A percentile compares a stretch with the other conserved stretches of the same genome.
Evolutionary conservation across 1,140 invertebrate species (phyloP).

Genomic region (Drosophila arawakana): DNA sequence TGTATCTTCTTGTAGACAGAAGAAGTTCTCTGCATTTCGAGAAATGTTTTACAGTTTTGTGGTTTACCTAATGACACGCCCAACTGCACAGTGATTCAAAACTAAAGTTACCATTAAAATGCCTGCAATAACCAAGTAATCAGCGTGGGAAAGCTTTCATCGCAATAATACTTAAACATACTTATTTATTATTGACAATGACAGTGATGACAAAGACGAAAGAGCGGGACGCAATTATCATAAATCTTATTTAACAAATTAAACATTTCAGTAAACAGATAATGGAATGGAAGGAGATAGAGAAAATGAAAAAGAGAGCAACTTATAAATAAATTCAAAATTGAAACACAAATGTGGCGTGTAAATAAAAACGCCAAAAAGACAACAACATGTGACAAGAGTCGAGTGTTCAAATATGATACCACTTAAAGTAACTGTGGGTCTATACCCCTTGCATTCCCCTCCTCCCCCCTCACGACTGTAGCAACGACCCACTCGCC

Average conservation of each 20-base stretch:
- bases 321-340: slow-evolving; percentile 40
- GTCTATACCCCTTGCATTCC: too few relatives aligned
- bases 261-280: slow-evolving; percentile 39
- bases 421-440: slow-evolving; percentile 42
- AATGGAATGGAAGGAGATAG: slow-evolving; percentile 13
- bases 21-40: slow-evolving; percentile 10
- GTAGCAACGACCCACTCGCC: slow-evolving; percentile 26
- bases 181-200: slow-evolving; percentile 33
- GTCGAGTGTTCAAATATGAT: slow-evolving; percentile 38
- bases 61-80: slow-evolving; percentile 39
- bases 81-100: slow-evolving; percentile 24
- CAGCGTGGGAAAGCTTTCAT: slow-evolving; percentile 66
- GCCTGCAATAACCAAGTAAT: slow-evolving; percentile 50
- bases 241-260: slow-evolving; percentile 76
- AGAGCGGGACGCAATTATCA: slow-evolving; percentile 53
- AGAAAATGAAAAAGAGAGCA: not conserved
- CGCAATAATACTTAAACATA: slow-evolving; percentile 15
- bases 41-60: slow-evolving; percentile 31
- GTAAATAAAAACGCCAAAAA: slow-evolving; percentile 42
- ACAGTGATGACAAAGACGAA: slow-evolving; percentile 10
- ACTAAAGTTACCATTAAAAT: slow-evolving; percentile 45
- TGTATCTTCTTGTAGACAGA: not conserved
- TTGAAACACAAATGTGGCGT: slow-evolving; percentile 45
- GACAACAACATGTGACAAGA: slow-evolving; percentile 40
- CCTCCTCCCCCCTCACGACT: not conserved